Evolutionary conservation across 1,140 invertebrate species (phyloP), one percentile per base, ranked within the genome.

Genomic region (Pseudomyrmex sp.): DNA sequence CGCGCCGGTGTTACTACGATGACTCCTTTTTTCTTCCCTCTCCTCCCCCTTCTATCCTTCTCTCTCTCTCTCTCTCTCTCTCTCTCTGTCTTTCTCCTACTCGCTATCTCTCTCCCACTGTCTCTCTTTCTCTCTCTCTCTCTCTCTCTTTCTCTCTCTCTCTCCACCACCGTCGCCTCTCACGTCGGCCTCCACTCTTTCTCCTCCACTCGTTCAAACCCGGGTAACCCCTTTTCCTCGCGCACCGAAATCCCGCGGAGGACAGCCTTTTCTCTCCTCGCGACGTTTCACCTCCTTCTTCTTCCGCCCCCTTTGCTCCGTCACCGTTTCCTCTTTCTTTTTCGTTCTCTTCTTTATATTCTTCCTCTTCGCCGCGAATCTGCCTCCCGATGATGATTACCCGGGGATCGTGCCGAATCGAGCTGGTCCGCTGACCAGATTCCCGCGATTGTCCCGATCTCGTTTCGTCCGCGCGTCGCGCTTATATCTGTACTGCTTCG

Each of bases 1-100:
- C 87, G 87, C 82, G 86, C 85, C 89, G 88, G 89, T 88, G 90
- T 92, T 91, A 91, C 90, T 91, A 90, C 88, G 90, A 92, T 91
- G 88, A 90, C 87, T 89, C 85, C 72, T 85, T 87, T 85, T 88
- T 85, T 77, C 77, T 86, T 87, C 87, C 85, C 66, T 76, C 61
- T 85, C 83, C 83, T 85, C 74, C 65, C 87, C 80, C 76, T 35
- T 85, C 77, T 52, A 59, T 74, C 44, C 70, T 56, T 85, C 63
- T 73, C 82, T 62, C 85, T 83, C 58, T 13, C 56, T 83, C 63
- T 68, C 63, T 68, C 44, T 48, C 61, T 65, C 44, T 35, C 87
- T 89, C 84, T 69, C 84, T 87, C 85, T 88, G 84, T 77, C 77
- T 86, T 87, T 86, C 85, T 63, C 70, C 61, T 85, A 80, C 83